phyloP scores from a whole-genome alignment of 2,113 vertebrate species.

The Perca schrenkii region DNA sequence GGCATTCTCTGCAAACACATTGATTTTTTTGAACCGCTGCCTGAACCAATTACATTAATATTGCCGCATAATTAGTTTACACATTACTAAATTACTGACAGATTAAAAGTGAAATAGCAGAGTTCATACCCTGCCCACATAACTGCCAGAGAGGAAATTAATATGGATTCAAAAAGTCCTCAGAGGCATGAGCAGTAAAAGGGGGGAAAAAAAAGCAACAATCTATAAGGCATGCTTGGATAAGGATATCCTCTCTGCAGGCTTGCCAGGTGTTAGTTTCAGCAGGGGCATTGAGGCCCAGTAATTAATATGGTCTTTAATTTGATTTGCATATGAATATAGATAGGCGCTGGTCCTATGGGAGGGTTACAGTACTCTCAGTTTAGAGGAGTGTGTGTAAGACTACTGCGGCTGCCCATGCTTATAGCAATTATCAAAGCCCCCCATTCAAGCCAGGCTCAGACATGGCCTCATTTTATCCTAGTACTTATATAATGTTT shows the following conservation, averaged over 20 bases:
- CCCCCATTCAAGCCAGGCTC: slow-evolving; percentile 30
- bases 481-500: slow-evolving; percentile 22
- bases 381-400: slow-evolving; percentile 37
- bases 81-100: slow-evolving; percentile 99
- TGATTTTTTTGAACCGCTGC: slow-evolving; percentile 94
- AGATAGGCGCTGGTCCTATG: slow-evolving; percentile 41
- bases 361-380: slow-evolving; percentile 46
- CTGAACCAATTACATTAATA: slow-evolving; percentile 99
- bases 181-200: slow-evolving; percentile 91
- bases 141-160: slow-evolving; percentile 99
- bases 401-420: slow-evolving; percentile 18
- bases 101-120: slow-evolving; percentile 99
- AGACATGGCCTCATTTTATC: slow-evolving; percentile 29
- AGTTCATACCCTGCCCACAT: slow-evolving; percentile 95
- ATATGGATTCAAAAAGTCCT: slow-evolving; percentile 99
- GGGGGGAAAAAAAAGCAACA: slow-evolving; percentile 84
- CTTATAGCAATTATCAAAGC: slow-evolving; percentile 43
- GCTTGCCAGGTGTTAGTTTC: slow-evolving; percentile 87
- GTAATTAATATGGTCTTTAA: slow-evolving; percentile 84
- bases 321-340: slow-evolving; percentile 84
- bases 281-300: slow-evolving; percentile 65
- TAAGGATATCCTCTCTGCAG: slow-evolving; percentile 92
- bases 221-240: slow-evolving; percentile 94
- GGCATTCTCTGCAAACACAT: slow-evolving; percentile 93
- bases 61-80: slow-evolving; percentile 99